Percentiles rank a stretch among this genome's conserved stretches.
These are phyloP conservation scores for Thysanoteuthis rhombus DNA, from an alignment of 2,888 invertebrate genomes.

Conservation along the genomic window DNA sequence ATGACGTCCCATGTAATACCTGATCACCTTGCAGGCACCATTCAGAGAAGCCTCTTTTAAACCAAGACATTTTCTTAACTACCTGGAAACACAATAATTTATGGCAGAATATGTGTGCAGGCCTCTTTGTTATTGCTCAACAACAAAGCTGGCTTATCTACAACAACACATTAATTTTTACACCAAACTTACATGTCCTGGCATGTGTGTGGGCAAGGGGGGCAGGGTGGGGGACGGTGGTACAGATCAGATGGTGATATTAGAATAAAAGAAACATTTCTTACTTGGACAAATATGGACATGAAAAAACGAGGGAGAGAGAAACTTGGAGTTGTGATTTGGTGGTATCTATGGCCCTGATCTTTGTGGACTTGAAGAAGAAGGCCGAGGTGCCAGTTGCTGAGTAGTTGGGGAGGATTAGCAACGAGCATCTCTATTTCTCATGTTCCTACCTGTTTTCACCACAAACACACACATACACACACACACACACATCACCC, in stretches of 20 bases:
- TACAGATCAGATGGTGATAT: not conserved
- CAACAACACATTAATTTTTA: not conserved
- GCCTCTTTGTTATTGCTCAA: not conserved
- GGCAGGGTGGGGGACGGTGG: too few species aligned
- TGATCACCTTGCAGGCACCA: not conserved
- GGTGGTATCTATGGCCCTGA: too few species aligned
- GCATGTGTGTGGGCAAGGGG: not conserved
- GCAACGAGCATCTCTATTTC: not conserved
- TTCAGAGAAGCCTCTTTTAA: not conserved
- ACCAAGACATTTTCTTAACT: not conserved
- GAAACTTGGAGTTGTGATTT: not conserved
- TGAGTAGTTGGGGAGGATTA: not conserved
- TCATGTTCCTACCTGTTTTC: not conserved
- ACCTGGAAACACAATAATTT: not conserved
- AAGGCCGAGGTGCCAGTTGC: not conserved
- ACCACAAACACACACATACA: not conserved
- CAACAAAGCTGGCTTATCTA: not conserved
- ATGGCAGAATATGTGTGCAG: not conserved
- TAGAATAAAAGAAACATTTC: not conserved
- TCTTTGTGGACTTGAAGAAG: too few species aligned
- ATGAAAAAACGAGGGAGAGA: not conserved
- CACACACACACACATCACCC: not conserved
- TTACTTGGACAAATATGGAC: not conserved
- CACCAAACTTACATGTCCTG: not conserved
- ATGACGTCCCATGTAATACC: not conserved